Base-by-base conservation (phyloP, 2,113 vertebrate genomes). In the Theristicus caerulescens region DNA sequence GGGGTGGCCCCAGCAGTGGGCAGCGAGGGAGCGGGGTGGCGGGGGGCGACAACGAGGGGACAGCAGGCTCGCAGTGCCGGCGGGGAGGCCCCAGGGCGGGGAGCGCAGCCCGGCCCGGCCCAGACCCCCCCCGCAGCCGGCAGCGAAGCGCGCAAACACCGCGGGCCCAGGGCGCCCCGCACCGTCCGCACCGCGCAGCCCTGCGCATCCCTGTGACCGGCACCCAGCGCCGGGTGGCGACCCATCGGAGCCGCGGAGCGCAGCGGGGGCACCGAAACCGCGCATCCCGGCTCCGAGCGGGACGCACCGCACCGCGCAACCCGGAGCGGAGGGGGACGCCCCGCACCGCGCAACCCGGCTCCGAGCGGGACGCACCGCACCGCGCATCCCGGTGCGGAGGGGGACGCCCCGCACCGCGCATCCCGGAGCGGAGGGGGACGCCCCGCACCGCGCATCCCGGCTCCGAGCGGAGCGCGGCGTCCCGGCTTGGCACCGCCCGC, bases 131-230 rank as follows among this genome's bases (percentile, higher is more conserved):
- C 9, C 19, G 16, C 57, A 22, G 4, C 10, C 17, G 7, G 67
- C 40, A 40, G 40, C 40, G 40, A 10, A 12, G 40, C 40, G 40
- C 40, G 40, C 40, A 40, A 40, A 40, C 40, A 70, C 46, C 22
- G 78, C 54, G 81, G 76, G 47, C 16, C 12, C 77, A 38, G 77
- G 59, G 94, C 86, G 82, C 86, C 86, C 70, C 85, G 62, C 85
- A 46, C 81, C 40, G 40, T 40, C 40, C 40, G 40, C 40, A 40
- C 40, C 40, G 40, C 40, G 40, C 40, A 40, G 40, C 40, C 12
- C 40, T 40, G 40, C 40, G 40, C 40, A 40, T 40, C 40, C 46
- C 46, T 26, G n/a, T 26, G 58, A 15, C 58, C 21, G 34, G 58
- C 16, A 7, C 34, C 58, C 58, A 59, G 21, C 9, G 24, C n/a